These are phyloP conservation scores for Microdon myrmicae DNA, from an alignment of 2,888 invertebrate species.

Conservation along the genomic window DNA sequence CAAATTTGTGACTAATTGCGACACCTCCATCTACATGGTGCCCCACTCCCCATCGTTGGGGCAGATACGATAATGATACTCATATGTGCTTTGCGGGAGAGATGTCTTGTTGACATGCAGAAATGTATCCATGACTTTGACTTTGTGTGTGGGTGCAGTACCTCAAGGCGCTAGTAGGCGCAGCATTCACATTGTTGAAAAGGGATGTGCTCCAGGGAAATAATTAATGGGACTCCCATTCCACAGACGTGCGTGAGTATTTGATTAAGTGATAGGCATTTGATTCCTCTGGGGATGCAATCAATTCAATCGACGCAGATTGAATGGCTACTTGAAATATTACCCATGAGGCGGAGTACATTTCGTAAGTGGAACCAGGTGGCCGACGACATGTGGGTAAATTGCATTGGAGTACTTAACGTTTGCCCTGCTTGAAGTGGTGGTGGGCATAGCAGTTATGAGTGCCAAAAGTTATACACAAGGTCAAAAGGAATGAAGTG, in stretches of 20 bases:
- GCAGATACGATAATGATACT: slow-evolving; percentile 31
- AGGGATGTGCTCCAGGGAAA: slow-evolving; percentile 45
- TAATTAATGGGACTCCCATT: slow-evolving; percentile 43
- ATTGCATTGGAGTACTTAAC: too few relatives aligned
- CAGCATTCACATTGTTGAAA: slow-evolving; percentile 15
- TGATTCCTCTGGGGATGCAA: slow-evolving; percentile 41
- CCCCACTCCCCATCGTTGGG: neutral
- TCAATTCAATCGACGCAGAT: slow-evolving; percentile 48
- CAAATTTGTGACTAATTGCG: slow-evolving; percentile 56
- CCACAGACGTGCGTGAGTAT: slow-evolving; percentile 23
- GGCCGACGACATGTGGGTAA: too few relatives aligned
- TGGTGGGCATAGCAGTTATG: too few relatives aligned
- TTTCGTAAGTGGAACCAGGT: too few relatives aligned
- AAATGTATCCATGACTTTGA: slow-evolving; percentile 7
- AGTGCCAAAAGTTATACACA: too few relatives aligned
- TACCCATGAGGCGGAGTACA: too few relatives aligned
- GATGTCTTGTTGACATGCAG: slow-evolving; percentile 43
- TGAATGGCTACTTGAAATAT: slow-evolving; percentile 35
- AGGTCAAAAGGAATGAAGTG: too few relatives aligned
- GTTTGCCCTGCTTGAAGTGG: too few relatives aligned
- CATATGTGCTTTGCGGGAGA: slow-evolving; percentile 30
- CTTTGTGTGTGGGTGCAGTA: slow-evolving; percentile 8
- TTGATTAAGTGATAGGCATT: slow-evolving; percentile 50
- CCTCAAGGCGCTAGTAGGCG: slow-evolving; percentile 38
- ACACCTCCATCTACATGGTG: slow-evolving; percentile 34